Base-by-base conservation (phyloP, 2,113 vertebrate genomes). In the Ibidorhyncha struthersii region DNA sequence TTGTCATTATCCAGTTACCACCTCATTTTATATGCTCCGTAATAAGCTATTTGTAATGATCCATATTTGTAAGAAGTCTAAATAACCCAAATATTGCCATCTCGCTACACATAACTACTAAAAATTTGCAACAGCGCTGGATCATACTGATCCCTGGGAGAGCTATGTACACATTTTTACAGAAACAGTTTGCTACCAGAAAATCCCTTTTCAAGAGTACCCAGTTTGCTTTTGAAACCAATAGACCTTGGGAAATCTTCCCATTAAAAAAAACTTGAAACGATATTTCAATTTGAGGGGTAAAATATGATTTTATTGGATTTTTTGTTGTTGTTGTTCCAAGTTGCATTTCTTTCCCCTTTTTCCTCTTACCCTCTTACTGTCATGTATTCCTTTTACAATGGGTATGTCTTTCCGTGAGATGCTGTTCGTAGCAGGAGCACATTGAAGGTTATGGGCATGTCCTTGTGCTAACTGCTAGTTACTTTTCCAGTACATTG, bases 1-100 rank as follows among this genome's bases (percentile, higher is more conserved):
- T 97, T 94, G 71, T 94, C 96, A 94, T 96, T 97, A 88, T 90
- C 87, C 71, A 80, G 78, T 97, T 93, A 91, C 84, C 89, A 82
- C 84, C 36, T 95, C 62, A 93, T 96, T 94, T 97, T 93, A 93
- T 76, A 82, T 65, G 61, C 40, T 84, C 72, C 45, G 49, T 95
- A 93, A 87, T 81, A 47, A 90, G 41, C 50, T 93, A 89, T 95
- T 90, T 96, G 82, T 96, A 90, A 94, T 77, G 73, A 94, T 96
- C 94, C 78, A 30, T 94, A 89, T 84, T 94, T 1, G 1, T 85
- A 85, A 73, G 70, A 90, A 97, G 85, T 90, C 87, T 93, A 88
- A 97, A 91, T 91, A 96, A 96, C 47, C 82, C 59, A 97, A 94
- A 91, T 82, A 88, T 94, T 95, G 79, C 86, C 87, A 80, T 94